Evolutionary conservation across 2,888 invertebrate genomes (phyloP).

Genomic region (Pyrochroa serraticornis): DNA sequence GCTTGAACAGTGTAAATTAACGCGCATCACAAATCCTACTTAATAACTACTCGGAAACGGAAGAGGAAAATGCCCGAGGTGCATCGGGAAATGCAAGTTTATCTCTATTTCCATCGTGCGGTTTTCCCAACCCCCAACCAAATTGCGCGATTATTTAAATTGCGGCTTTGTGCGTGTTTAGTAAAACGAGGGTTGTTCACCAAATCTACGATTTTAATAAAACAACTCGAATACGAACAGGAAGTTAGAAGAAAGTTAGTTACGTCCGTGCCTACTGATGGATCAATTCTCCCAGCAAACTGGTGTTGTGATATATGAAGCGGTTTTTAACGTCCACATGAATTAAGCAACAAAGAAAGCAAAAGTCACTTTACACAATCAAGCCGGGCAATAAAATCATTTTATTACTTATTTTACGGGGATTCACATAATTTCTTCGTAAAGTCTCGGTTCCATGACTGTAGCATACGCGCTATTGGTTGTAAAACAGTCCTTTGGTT

Average conservation of each 20-base stretch:
- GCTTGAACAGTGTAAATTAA: slow-evolving; percentile 12
- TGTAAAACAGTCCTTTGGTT: slow-evolving; percentile 29
- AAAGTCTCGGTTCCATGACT: slow-evolving; percentile 28
- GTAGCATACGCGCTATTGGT: slow-evolving; percentile 24
- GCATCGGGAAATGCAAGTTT: slow-evolving; percentile 18
- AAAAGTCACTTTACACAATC: slow-evolving; percentile 9
- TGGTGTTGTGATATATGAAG: background rate
- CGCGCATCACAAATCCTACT: slow-evolving; percentile 15
- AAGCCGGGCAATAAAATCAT: slow-evolving; percentile 10
- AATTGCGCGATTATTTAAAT: too few species aligned
- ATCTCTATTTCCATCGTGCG: slow-evolving; percentile 5
- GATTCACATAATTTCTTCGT: slow-evolving; percentile 10
- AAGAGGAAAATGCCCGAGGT: slow-evolving; percentile 10
- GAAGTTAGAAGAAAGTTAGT: too few species aligned
- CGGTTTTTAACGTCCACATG: slow-evolving; percentile 2
- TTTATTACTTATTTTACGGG: slow-evolving; percentile 14
- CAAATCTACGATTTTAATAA: too few species aligned
- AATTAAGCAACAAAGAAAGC: slow-evolving; percentile 13
- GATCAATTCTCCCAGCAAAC: too few species aligned
- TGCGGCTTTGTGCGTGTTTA: too few species aligned
- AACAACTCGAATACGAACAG: too few species aligned
- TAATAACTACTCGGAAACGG: slow-evolving; percentile 8
- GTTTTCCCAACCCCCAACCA: background rate
- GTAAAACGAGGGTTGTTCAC: too few species aligned
- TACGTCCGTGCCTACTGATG: too few species aligned